These are phyloP conservation scores for Furcula furcula DNA, from an alignment of 2,888 invertebrate species.

Conservation along the genomic window DNA sequence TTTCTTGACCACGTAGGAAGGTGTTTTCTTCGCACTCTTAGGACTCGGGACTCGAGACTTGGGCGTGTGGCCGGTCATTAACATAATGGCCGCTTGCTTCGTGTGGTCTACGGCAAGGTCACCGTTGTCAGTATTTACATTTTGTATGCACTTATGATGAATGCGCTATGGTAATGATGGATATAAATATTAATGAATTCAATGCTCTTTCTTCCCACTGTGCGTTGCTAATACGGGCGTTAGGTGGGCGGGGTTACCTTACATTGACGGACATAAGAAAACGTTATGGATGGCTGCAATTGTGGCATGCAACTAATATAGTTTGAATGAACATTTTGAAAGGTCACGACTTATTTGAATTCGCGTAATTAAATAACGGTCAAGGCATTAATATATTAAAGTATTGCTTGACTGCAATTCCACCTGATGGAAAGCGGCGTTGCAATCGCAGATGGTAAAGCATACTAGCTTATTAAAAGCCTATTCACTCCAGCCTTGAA, in stretches of 20 bases:
- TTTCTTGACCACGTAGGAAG: conserved; percentile 34
- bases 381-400: too few relatives aligned
- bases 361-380: neutral
- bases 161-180: neutral
- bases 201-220: neutral
- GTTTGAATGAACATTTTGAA: neutral
- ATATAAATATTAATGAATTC: conserved; percentile 1
- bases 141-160: neutral
- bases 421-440: too few relatives aligned
- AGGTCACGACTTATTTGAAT: neutral
- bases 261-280: neutral
- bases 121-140: conserved; percentile 26
- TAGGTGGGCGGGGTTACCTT: neutral
- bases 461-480: too few relatives aligned
- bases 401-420: too few relatives aligned
- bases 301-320: neutral
- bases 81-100: conserved; percentile 70
- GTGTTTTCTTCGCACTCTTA: conserved; percentile 12
- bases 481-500: too few relatives aligned
- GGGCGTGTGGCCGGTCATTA: conserved; percentile 68
- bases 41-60: conserved; percentile 26
- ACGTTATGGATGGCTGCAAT: neutral
- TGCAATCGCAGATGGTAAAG: too few relatives aligned
- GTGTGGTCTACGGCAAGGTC: conserved; percentile 73
- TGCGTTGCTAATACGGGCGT: neutral